Base-by-base conservation (phyloP, 1,140 invertebrate species). In the Cydia fagiglandana region DNA sequence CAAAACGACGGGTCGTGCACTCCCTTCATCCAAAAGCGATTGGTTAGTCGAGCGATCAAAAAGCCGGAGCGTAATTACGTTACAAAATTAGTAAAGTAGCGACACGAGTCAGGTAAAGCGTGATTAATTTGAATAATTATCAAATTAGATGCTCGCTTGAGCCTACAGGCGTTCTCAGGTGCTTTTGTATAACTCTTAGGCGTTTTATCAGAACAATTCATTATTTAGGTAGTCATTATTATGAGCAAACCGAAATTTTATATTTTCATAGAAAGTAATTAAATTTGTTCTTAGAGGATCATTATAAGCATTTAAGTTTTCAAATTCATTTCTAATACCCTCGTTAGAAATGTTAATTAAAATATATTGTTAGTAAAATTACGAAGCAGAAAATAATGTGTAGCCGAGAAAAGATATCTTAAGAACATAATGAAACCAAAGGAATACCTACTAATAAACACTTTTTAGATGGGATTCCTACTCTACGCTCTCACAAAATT, bases 61-160 rank as follows among this genome's bases (percentile, higher is more conserved):
- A 34, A 34, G 34, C 41, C 45, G 45, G 2, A 47, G 45, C 45
- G 45, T 47, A 13, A 47, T 47, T 15, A 13, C 13, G 45, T 47
- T 47, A 47, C 45, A 4, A 47, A 47, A 53, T 53, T 53, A 53
- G n/a, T 5, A 17, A 6, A n/a, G 50, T 53, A 17, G 50, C 50
- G 50, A n/a, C 50, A 53, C n/a, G 50, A n/a, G 50, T 17, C 50
- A 53, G n/a, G 50, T 53, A 53, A 17, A 17, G 50, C 50, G 50
- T 53, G 50, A 53, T 17, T 53, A 53, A 53, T 53, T 53, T 53
- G 50, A 53, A 53, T 53, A 53, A n/a, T 53, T 53, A 53, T 53
- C 15, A 53, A 53, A 47, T 47, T 47, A 47, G 12, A 47, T 47
- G 45, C 45, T 47, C 45, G 13, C 45, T 47, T 47, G 45, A 47